phyloP scores from a whole-genome alignment of 2,888 invertebrate genomes.

The Fragum whitleyi region DNA sequence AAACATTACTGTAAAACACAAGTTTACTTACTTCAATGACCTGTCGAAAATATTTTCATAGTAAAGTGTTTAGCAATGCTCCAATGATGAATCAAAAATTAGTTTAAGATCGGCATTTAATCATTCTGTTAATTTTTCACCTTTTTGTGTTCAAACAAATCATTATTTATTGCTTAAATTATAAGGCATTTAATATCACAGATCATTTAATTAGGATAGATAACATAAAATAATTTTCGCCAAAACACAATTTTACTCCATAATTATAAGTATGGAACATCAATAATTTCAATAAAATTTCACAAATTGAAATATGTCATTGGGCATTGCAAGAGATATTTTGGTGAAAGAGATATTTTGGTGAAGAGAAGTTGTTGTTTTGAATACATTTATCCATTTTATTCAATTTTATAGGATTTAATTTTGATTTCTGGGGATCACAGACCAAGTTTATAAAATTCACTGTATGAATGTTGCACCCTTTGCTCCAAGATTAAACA shows the following conservation, averaged over 20 bases:
- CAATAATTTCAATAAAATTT: too few relatives aligned
- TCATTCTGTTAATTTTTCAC: background rate
- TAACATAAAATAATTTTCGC: too few relatives aligned
- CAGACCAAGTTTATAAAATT: conserved; percentile 2
- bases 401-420: background rate
- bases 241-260: too few relatives aligned
- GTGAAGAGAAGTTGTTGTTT: background rate
- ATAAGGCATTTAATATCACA: background rate
- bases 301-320: too few relatives aligned
- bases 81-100: too few relatives aligned
- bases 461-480: conserved; percentile 18
- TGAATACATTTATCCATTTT: background rate
- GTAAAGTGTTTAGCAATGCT: too few relatives aligned
- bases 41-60: too few relatives aligned
- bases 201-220: too few relatives aligned
- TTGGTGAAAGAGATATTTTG: background rate
- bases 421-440: conserved; percentile 1
- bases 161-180: background rate
- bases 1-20: too few relatives aligned
- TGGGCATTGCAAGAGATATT: too few relatives aligned
- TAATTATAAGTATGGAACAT: too few relatives aligned
- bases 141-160: background rate
- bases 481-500: background rate
- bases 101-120: background rate
- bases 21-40: too few relatives aligned